Evolutionary conservation across 2,888 invertebrate species (phyloP).

Genomic region (Dioctria rufipes): DNA sequence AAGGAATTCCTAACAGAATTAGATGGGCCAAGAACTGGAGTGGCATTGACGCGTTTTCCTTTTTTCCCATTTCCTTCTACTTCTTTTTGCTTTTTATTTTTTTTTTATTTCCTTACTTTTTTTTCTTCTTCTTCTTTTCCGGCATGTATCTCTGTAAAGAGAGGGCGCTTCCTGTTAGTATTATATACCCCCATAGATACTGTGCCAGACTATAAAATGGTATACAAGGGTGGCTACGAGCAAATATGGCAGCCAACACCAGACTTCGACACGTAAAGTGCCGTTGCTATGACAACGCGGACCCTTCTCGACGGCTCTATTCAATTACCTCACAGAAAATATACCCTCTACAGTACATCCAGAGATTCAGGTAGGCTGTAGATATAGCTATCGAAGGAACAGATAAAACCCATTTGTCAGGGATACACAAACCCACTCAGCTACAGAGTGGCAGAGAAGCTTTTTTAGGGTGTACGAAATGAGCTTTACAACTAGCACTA

Average conservation of each 20-base stretch:
- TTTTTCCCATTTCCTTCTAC: constrained; percentile 12
- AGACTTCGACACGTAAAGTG: constrained; percentile 71
- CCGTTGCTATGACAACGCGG: constrained; percentile 70
- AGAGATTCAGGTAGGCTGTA: constrained; percentile 8
- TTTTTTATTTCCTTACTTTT: constrained; percentile 1
- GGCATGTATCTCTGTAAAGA: constrained; percentile 17
- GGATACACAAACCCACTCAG: constrained; percentile 36
- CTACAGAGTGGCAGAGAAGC: constrained; percentile 45
- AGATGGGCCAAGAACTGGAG: constrained; percentile 22
- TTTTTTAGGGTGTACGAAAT: constrained; percentile 49
- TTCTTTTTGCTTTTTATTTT: constrained; percentile 17
- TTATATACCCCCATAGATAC: constrained; percentile 10
- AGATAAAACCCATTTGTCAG: constrained; percentile 42
- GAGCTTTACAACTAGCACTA: constrained; percentile 39
- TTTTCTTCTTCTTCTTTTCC: neutral
- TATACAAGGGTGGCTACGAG: constrained; percentile 65
- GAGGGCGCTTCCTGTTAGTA: constrained; percentile 1
- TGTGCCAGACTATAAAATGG: constrained; percentile 44
- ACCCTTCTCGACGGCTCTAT: constrained; percentile 61
- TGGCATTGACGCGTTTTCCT: constrained; percentile 39
- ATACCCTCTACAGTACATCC: constrained; percentile 1
- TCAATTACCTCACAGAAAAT: constrained; percentile 50
- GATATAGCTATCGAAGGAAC: constrained; percentile 25
- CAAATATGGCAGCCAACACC: constrained; percentile 72
- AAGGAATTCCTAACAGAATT: constrained; percentile 43